Percentiles rank a stretch among this genome's conserved stretches.
Conservation (phyloP, 2,797 vertebrate species). For the Pachyuromys duprasi region DNA sequence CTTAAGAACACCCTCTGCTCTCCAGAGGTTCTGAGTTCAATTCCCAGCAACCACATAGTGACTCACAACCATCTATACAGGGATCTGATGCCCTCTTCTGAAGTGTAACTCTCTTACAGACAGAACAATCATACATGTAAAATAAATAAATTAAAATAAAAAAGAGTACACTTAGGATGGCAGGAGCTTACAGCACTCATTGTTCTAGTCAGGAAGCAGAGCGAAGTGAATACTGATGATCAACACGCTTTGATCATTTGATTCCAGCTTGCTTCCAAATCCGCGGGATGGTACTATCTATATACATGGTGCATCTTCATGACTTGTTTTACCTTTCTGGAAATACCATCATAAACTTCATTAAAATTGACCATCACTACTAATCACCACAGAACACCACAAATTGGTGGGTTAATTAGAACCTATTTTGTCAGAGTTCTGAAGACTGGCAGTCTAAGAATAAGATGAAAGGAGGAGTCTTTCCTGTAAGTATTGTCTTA, state of each 20-base stretch:
- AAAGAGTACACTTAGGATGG: no score
- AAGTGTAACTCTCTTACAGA: no score
- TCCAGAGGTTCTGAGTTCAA: no score
- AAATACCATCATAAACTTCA: not conserved
- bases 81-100: no score
- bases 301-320: no score
- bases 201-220: not conserved
- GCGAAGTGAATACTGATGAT: not conserved
- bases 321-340: not conserved
- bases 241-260: not conserved
- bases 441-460: not conserved
- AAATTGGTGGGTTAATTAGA: not conserved
- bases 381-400: not conserved
- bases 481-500: not conserved
- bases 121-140: no score
- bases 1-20: no score
- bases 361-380: not conserved
- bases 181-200: not conserved
- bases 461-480: not conserved
- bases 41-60: no score
- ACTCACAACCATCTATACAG: no score
- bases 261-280: not conserved
- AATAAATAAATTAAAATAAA: no score
- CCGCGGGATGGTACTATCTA: not conserved
- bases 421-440: not conserved